Conservation (phyloP, 2,113 vertebrate genomes). For the Melanerpes aurifrons region DNA sequence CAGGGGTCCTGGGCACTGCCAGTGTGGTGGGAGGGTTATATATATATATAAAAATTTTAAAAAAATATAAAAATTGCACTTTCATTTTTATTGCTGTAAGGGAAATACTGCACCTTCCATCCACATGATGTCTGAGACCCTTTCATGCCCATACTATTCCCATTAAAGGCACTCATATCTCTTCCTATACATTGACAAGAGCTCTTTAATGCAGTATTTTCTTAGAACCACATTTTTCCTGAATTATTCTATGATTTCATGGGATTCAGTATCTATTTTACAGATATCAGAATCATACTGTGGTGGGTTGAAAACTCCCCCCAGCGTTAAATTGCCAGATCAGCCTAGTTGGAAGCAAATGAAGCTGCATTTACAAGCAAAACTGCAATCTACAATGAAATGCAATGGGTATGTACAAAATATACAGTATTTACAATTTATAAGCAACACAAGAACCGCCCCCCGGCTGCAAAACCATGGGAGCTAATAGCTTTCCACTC, state of each 20-base stretch:
- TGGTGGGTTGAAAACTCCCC: too few species aligned
- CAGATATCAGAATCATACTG: neutral
- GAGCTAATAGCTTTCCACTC: too few species aligned
- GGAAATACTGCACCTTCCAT: slow-evolving; percentile 9
- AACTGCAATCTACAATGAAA: too few species aligned
- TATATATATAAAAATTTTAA: neutral
- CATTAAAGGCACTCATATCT: neutral
- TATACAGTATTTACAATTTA: too few species aligned
- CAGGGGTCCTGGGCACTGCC: neutral
- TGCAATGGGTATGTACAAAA: too few species aligned
- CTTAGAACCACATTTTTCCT: neutral
- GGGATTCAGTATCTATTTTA: neutral
- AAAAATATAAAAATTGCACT: neutral
- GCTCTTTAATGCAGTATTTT: neutral
- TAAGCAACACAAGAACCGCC: too few species aligned
- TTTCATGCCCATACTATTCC: neutral
- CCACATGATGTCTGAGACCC: neutral
- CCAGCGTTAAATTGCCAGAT: too few species aligned
- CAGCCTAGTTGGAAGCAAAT: too few species aligned
- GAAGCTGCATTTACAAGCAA: too few species aligned
- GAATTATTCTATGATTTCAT: neutral
- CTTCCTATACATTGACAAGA: neutral
- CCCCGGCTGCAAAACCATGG: too few species aligned
- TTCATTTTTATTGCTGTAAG: slow-evolving; percentile 7
- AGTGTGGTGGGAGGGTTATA: neutral